Evolutionary conservation across 2,113 vertebrate genomes (phyloP), one percentile per base, ranked within the genome.

Genomic region (Talpa occidentalis): DNA sequence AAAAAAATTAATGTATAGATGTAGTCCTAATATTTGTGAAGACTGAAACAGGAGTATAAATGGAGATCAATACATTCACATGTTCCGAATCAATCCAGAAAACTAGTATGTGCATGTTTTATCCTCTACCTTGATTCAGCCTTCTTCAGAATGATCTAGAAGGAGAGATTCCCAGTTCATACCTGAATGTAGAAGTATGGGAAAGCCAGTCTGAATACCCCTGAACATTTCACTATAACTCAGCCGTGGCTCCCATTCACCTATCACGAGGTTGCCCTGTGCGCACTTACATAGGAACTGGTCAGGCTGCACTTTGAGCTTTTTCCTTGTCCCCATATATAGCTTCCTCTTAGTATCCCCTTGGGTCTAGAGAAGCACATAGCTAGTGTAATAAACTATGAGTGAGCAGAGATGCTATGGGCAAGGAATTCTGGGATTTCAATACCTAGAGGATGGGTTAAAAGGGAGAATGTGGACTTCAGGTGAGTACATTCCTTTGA

Each of bases 271-370:
- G 5, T 54, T 47, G 2, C 4, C 5, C 47, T 44, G 14, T 60
- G 49, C n/a, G 67, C 30, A 67, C 8, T 19, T 6, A 3, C 8
- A 0, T 32, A 10, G 69, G n/a, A n/a, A 35, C 6, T 1, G 1
- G 17, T 1, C 30, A n/a, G 16, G 6, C 15, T 8, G 21, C 10
- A 12, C 8, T 1, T 30, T 40, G 21, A 69, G 32, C 21, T 26
- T 52, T 83, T 17, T 78, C 10, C n/a, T 78, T 64, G 37, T 24
- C 15, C 11, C 9, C 21, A 12, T 3, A 54, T 0, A 49, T 10
- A 64, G 21, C 35, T 56, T 74, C 21, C 37, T 9, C 21, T 40
- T 4, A 64, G 10, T 19, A 0, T 17, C 32, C 11, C 24, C 16
- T 3, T 47, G 10, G 22, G 24, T 35, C 28, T 47, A 49, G 32